Conservation (phyloP, 2,888 invertebrate genomes). For the Timema cristinae region DNA sequence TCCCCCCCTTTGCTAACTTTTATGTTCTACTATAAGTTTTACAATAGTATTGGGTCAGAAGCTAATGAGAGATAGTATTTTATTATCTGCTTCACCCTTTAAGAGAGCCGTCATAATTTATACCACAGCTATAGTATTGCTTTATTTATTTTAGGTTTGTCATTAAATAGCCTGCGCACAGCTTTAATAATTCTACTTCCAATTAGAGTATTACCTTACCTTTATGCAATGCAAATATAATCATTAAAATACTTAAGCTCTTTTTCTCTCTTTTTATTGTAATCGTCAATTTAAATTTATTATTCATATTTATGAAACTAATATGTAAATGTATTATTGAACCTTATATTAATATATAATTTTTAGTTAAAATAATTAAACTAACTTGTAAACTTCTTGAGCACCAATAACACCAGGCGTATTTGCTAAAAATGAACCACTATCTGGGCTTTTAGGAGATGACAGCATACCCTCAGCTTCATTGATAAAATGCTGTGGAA, state of each 20-base stretch:
- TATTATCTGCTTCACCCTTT: no score
- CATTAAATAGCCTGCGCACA: no score
- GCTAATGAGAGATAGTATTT: no score
- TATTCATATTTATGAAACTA: background rate
- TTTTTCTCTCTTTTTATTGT: background rate
- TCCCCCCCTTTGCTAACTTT: no score
- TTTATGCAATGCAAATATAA: background rate
- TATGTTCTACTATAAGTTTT: no score
- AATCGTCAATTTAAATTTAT: background rate
- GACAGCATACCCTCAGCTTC: slow-evolving; percentile 78
- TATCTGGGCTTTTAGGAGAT: slow-evolving; percentile 67
- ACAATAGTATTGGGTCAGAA: no score
- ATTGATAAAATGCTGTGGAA: slow-evolving; percentile 66
- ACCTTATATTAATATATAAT: background rate
- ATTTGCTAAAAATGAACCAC: slow-evolving; percentile 52
- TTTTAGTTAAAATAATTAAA: slow-evolving; percentile 14
- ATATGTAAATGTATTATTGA: no score
- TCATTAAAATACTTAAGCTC: background rate
- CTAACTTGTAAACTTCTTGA: slow-evolving; percentile 90
- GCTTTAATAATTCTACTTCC: no score
- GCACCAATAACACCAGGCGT: slow-evolving; percentile 97
- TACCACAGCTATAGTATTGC: no score
- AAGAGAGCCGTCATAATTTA: no score
- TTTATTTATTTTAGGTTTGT: no score
- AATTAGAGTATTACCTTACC: background rate